Evolutionary conservation across 2,888 invertebrate species (phyloP), one percentile per base, ranked within the genome.

Genomic region (Eupithecia subfuscata): DNA sequence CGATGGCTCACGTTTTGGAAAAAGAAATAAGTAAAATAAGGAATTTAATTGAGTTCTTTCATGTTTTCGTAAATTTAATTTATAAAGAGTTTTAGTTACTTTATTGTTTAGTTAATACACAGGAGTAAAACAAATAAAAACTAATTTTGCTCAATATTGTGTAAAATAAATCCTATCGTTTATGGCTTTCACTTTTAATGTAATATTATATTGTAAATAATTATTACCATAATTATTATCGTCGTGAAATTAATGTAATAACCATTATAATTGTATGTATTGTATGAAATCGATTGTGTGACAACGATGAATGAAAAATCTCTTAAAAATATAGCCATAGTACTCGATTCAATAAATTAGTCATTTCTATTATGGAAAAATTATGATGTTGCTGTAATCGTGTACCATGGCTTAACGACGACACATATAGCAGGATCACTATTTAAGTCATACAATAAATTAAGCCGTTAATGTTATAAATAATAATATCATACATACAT

Each of bases 221-320:
- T 60, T 56, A 56, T 56, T 56, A 56, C n/a, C 22, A n/a, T 56
- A 74, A 45, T 43, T 64, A 6, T 60, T 74, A 73, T 65, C 9
- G 60, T 73, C 68, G 70, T 69, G 52, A 76, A 72, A 43, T 72
- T 60, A 48, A 56, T 71, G n/a, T 64, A 65, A 56, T 34, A 52
- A 43, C 11, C 22, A n/a, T 4, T n/a, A 18, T 63, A 56, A 56
- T 63, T 48, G 65, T 52, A 64, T 77, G 75, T 76, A 78, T 70
- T 75, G 73, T 71, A 67, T 40, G 40, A 1, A 78, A 73, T 84
- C 82, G 82, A 85, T 86, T 87, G 85, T 86, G 78, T 82, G 79
- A 86, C 87, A 87, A 85, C 85, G 84, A 85, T 84, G 71, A 74
- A 69, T 45, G 74, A 69, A 30, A 5, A 63, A 70, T 68, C 14